These are phyloP conservation scores for Fopius arisanus DNA, from an alignment of 1,140 invertebrate species.

Conservation along the genomic window DNA sequence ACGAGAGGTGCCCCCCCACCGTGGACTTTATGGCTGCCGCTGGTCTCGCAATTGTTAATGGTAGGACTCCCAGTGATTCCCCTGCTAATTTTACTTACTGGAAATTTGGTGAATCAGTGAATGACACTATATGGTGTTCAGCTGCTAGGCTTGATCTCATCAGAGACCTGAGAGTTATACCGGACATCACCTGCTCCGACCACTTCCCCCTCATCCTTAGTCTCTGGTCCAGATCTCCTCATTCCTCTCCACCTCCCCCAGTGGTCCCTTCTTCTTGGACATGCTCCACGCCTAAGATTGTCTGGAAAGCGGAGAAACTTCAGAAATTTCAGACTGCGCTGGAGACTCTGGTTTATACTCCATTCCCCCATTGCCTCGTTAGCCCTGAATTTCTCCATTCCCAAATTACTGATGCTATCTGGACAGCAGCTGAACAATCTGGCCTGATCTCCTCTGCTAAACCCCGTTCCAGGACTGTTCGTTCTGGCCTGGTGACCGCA, in stretches of 20 bases:
- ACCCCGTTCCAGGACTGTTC: not conserved
- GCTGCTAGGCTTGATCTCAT: not conserved
- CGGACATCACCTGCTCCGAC: not conserved
- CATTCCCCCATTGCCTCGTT: no score
- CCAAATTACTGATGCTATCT: not conserved
- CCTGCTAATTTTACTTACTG: conserved; percentile 19
- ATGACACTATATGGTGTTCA: conserved; percentile 2
- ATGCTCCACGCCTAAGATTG: not conserved
- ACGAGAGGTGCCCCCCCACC: not conserved
- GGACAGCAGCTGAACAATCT: not conserved
- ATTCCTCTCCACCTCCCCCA: not conserved
- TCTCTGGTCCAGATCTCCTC: not conserved
- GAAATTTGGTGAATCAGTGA: not conserved
- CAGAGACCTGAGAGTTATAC: not conserved
- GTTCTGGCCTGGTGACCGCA: not conserved
- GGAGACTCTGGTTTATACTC: not conserved
- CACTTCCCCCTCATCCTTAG: conserved; percentile 10
- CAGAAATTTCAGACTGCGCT: not conserved
- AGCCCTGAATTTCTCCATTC: not conserved
- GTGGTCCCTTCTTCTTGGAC: not conserved
- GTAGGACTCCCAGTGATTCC: conserved; percentile 12
- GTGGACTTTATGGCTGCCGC: conserved; percentile 11
- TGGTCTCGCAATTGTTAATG: conserved; percentile 5
- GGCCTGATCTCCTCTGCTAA: not conserved
- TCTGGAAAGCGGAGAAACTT: not conserved